phyloP scores from a whole-genome alignment of 1,140 invertebrate genomes.

The Popillia japonica region DNA sequence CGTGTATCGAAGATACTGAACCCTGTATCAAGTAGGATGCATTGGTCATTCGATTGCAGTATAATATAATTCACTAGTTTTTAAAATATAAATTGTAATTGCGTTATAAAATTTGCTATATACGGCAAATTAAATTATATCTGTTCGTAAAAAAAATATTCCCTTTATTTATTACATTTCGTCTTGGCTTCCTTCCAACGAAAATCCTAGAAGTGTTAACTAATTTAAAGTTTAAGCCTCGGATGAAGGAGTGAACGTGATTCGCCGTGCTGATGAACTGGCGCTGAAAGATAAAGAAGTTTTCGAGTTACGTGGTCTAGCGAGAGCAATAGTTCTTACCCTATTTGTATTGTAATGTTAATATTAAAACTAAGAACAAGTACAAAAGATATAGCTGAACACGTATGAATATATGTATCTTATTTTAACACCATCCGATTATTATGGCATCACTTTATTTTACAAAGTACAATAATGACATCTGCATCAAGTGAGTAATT shows the following conservation, averaged over 20 bases:
- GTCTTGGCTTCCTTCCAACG: background rate
- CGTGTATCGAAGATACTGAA: too few species aligned
- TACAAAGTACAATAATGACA: too few species aligned
- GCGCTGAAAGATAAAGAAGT: slow-evolving; percentile 18
- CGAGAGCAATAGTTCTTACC: background rate
- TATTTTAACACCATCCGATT: too few species aligned
- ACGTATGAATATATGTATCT: too few species aligned
- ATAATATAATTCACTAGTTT: too few species aligned
- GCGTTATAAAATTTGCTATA: background rate
- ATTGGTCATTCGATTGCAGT: too few species aligned
- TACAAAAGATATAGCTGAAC: background rate
- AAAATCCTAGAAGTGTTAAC: slow-evolving; percentile 28
- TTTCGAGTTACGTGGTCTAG: background rate
- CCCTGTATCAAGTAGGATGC: too few species aligned
- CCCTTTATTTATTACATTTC: slow-evolving; percentile 24
- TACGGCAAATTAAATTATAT: background rate
- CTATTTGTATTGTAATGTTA: background rate
- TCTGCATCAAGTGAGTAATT: too few species aligned
- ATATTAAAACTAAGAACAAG: background rate
- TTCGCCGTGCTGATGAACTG: slow-evolving; percentile 19
- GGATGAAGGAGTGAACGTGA: slow-evolving; percentile 24
- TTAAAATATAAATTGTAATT: background rate
- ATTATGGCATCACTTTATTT: too few species aligned
- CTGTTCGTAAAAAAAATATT: background rate
- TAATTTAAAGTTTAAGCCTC: slow-evolving; percentile 34